These are phyloP conservation scores for Chymomyza fuscimana DNA, from an alignment of 2,888 invertebrate genomes.

Conservation along the genomic window DNA sequence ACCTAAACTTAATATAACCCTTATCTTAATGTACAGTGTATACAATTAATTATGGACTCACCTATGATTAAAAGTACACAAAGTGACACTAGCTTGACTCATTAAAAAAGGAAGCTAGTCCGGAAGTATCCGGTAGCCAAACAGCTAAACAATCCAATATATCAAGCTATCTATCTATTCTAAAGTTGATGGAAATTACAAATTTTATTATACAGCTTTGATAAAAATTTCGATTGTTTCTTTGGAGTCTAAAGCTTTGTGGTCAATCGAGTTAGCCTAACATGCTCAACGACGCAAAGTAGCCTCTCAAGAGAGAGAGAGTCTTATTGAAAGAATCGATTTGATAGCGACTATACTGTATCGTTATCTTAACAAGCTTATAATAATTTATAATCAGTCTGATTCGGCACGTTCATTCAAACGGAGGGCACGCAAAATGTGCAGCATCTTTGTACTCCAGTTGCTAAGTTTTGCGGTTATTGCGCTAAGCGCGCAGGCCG, in stretches of 20 bases:
- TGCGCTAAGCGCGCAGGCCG: not conserved
- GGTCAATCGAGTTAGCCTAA: not conserved
- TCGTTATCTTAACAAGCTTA: not conserved
- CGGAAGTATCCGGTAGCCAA: too few relatives aligned
- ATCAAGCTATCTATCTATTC: too few relatives aligned
- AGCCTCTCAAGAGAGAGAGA: not conserved
- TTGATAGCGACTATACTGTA: not conserved
- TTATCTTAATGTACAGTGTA: too few relatives aligned
- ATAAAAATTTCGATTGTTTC: too few relatives aligned
- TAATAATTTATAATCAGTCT: constrained; percentile 46
- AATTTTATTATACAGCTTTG: too few relatives aligned
- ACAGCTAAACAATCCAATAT: too few relatives aligned
- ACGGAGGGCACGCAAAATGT: constrained; percentile 32
- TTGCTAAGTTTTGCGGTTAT: constrained; percentile 22
- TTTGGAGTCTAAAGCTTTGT: not conserved
- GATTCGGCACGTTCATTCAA: constrained; percentile 25
- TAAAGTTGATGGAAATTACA: too few relatives aligned
- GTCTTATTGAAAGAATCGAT: not conserved
- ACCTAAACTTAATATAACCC: too few relatives aligned
- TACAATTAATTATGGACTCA: too few relatives aligned
- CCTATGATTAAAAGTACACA: too few relatives aligned
- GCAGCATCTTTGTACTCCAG: constrained; percentile 17
- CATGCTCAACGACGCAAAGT: not conserved
- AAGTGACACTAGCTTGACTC: too few relatives aligned
- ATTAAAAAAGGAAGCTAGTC: too few relatives aligned